Evolutionary conservation across 2,888 invertebrate species (phyloP).

Genomic region (Empis livida): DNA sequence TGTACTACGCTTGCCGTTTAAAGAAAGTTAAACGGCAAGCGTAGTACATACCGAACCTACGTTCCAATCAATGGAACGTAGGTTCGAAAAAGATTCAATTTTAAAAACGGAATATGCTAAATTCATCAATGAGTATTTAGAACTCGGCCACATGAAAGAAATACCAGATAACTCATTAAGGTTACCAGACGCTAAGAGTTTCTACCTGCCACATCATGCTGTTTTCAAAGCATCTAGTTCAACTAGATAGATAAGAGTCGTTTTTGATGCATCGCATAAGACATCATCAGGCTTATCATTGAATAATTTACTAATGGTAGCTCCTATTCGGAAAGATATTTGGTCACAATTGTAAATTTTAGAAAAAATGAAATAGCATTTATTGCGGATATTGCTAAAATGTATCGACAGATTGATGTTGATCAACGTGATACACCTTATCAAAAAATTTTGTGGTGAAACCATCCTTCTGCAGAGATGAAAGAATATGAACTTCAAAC

Average conservation of each 20-base stretch:
- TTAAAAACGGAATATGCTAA: background rate
- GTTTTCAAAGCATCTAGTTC: too few relatives aligned
- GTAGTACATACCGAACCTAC: background rate
- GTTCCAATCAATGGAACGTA: background rate
- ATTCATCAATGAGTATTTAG: background rate
- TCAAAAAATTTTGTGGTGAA: constrained; percentile 4
- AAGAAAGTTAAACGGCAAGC: background rate
- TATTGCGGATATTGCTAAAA: background rate
- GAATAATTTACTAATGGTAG: too few relatives aligned
- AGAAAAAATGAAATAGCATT: background rate
- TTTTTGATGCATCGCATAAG: too few relatives aligned
- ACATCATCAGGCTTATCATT: too few relatives aligned
- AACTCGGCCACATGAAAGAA: too few relatives aligned
- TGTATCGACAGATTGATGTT: constrained; percentile 4
- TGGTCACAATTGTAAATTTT: background rate
- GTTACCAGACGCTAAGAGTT: too few relatives aligned
- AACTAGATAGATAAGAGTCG: too few relatives aligned
- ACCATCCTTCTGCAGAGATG: background rate
- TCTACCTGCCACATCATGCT: too few relatives aligned
- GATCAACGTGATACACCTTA: background rate
- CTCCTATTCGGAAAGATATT: too few relatives aligned
- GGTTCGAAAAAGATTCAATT: background rate
- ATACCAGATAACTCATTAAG: too few relatives aligned
- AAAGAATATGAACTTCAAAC: constrained; percentile 1
- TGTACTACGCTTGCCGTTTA: background rate